Conservation (phyloP, 2,113 vertebrate genomes). For the Euleptes europaea region DNA sequence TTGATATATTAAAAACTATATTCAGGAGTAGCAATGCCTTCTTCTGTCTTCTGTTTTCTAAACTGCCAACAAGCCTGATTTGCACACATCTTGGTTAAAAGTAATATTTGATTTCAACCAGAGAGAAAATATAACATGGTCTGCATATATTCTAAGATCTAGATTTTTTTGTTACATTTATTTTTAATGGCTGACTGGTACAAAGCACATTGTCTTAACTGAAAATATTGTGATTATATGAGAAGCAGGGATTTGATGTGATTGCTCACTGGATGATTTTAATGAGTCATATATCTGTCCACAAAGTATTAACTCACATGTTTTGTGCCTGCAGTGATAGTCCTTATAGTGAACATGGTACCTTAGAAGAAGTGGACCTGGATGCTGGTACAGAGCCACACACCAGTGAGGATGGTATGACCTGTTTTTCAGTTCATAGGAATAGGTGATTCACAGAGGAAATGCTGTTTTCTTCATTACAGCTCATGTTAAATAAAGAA, state of each 20-base stretch:
- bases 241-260: background rate
- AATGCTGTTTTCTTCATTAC: slow-evolving; percentile 27
- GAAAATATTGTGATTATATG: background rate
- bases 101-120: background rate
- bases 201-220: background rate
- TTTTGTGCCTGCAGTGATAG: slow-evolving; percentile 83
- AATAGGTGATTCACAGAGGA: slow-evolving; percentile 32
- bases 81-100: background rate
- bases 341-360: slow-evolving; percentile 94
- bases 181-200: no score
- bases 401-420: slow-evolving; percentile 95
- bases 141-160: background rate
- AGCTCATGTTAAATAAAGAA: slow-evolving; percentile 31
- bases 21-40: background rate
- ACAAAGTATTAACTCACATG: slow-evolving; percentile 14
- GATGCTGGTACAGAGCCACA: slow-evolving; percentile 91
- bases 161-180: background rate
- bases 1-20: background rate
- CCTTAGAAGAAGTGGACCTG: slow-evolving; percentile 92
- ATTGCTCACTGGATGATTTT: background rate
- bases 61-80: no score
- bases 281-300: background rate
- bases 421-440: fast-evolving
- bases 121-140: background rate
- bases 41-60: background rate